phyloP scores from a whole-genome alignment of 1,140 invertebrate species.

The Bombus soroeensis region DNA sequence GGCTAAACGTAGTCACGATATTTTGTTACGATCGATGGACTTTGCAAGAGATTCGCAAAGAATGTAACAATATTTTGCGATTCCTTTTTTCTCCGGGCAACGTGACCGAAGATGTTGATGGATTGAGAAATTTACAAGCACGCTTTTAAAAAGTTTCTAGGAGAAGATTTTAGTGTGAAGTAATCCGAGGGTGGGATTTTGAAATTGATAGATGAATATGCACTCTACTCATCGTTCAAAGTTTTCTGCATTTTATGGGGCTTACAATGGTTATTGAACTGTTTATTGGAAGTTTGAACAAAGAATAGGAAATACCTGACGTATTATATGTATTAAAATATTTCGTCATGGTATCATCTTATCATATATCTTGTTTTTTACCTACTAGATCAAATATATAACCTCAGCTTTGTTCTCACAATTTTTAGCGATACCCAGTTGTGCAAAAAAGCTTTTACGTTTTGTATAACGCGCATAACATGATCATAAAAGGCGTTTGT shows the following conservation, averaged over 20 bases:
- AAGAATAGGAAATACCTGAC: no score
- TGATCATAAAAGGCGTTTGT: neutral
- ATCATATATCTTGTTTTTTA: no score
- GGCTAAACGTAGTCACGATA: neutral
- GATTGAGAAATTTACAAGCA: neutral
- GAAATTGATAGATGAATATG: conserved; percentile 3
- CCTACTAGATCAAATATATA: no score
- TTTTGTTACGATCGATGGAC: conserved; percentile 7
- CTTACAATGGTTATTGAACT: neutral
- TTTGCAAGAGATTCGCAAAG: neutral
- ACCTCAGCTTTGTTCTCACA: no score
- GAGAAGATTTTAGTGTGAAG: neutral
- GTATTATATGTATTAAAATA: neutral
- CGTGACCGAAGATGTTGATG: conserved; percentile 66
- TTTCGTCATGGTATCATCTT: neutral
- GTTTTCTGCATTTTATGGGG: neutral
- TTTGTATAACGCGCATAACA: neutral
- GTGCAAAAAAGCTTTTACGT: no score
- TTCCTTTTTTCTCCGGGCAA: conserved; percentile 70
- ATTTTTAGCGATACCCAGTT: no score
- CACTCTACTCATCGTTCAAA: neutral
- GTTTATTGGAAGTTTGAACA: neutral
- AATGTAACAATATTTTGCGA: conserved; percentile 35
- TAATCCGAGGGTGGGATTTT: neutral
- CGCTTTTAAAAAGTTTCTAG: neutral